A percentile compares a stretch with the other conserved stretches of the same genome.
Evolutionary conservation across 2,797 vertebrate species (phyloP).

Genomic region (Florisuga fusca): DNA sequence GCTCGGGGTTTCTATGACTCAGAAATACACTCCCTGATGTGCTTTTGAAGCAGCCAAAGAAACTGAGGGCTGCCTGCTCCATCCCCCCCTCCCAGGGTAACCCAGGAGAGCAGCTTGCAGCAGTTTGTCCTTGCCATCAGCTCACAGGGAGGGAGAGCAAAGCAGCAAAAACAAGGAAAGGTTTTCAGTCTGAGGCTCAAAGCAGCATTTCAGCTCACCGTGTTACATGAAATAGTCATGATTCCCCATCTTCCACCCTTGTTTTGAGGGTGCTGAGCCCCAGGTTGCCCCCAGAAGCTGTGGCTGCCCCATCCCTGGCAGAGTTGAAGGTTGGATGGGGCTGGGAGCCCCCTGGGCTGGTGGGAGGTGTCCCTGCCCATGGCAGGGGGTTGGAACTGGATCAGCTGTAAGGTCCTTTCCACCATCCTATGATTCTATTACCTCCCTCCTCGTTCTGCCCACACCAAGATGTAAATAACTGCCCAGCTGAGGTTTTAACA

Average conservation of each 20-base stretch:
- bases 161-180: neutral
- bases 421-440: too few species aligned
- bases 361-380: too few species aligned
- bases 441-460: neutral
- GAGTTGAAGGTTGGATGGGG: too few species aligned
- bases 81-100: neutral
- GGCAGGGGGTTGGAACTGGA: too few species aligned
- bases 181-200: neutral
- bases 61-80: neutral
- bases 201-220: rapidly evolving
- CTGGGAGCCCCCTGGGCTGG: too few species aligned
- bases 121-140: neutral
- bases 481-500: neutral
- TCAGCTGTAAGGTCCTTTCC: too few species aligned
- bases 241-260: too few species aligned
- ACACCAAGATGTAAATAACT: neutral
- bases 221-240: neutral
- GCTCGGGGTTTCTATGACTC: neutral
- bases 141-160: rapidly evolving
- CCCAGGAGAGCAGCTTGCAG: neutral
- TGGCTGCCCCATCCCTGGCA: too few species aligned
- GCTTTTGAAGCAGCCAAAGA: neutral
- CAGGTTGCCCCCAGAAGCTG: too few species aligned
- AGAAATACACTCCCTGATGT: neutral
- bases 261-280: too few species aligned